phyloP scores from a whole-genome alignment of 2,113 vertebrate species.

The Albula goreensis region DNA sequence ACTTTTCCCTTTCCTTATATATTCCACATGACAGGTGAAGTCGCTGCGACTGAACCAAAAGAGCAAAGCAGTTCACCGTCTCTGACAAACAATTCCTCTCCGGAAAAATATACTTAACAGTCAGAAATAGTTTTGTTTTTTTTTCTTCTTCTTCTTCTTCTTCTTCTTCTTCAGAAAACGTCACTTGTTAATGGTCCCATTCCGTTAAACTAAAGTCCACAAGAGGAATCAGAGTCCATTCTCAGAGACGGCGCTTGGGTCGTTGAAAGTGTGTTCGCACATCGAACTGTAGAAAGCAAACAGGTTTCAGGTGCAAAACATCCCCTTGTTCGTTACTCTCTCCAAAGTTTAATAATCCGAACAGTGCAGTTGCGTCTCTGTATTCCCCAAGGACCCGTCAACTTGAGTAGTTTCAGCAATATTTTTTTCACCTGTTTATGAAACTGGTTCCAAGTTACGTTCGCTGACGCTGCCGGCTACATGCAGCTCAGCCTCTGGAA shows the following conservation, averaged over 20 bases:
- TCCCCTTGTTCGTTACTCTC: conserved; percentile 10
- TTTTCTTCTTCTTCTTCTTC: not conserved
- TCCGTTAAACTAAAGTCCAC: not conserved
- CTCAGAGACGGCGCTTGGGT: not conserved
- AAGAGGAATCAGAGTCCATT: not conserved
- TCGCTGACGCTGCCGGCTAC: conserved; percentile 21
- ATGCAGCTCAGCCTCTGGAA: conserved; percentile 31
- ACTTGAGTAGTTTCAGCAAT: not conserved
- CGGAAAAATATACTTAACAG: not conserved
- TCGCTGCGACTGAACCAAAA: conserved; percentile 2
- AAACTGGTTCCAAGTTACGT: not conserved
- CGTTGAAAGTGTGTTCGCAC: not conserved
- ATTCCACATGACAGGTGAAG: conserved; percentile 34
- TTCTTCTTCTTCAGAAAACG: not conserved
- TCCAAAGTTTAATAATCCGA: conserved; percentile 14
- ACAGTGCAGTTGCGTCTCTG: not conserved
- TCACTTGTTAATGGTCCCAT: not conserved
- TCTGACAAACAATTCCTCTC: not conserved
- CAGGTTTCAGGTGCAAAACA: conserved; percentile 45
- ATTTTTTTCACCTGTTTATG: conserved; percentile 21
- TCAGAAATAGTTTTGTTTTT: not conserved
- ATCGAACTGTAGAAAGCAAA: conserved; percentile 23
- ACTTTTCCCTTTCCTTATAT: not conserved
- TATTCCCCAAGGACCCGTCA: not conserved
- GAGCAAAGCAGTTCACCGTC: not conserved